A percentile compares a stretch with the other conserved stretches of the same genome.
These are phyloP conservation scores for Tursiops truncatus DNA, from an alignment of 2,113 vertebrate genomes.

Conservation along the genomic window DNA sequence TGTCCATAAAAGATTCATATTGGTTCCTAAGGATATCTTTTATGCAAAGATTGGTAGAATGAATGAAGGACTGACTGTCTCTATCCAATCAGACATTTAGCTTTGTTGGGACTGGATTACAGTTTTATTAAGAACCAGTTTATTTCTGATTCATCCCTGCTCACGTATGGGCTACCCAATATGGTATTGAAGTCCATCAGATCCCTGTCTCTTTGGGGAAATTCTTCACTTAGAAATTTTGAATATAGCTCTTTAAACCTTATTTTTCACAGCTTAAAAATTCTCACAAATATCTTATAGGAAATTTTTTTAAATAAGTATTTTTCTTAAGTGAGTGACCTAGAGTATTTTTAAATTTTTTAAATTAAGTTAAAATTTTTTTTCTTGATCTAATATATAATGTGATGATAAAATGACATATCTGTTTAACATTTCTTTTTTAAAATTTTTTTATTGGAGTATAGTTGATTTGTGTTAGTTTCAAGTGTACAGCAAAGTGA, in stretches of 20 bases:
- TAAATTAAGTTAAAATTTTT: neutral
- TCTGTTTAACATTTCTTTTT: too few relatives aligned
- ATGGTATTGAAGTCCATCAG: neutral
- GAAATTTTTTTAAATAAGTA: neutral
- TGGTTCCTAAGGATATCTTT: neutral
- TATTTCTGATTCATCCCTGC: neutral
- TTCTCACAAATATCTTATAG: neutral
- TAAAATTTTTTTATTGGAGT: too few relatives aligned
- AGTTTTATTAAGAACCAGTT: neutral
- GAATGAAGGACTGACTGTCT: neutral
- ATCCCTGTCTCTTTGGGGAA: neutral
- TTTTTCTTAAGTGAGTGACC: neutral
- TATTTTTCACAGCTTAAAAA: neutral
- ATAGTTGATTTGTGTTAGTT: too few relatives aligned
- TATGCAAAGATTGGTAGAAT: neutral
- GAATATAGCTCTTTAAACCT: neutral
- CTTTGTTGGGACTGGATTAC: too few relatives aligned
- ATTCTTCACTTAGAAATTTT: neutral
- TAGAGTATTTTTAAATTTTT: neutral
- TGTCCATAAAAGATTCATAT: neutral
- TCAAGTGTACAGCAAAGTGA: too few relatives aligned
- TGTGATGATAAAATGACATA: neutral
- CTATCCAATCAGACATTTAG: neutral
- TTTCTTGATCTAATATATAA: neutral
- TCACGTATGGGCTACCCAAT: neutral